These are phyloP conservation scores for Chrosomus eos DNA, from an alignment of 2,797 vertebrate species.

Conservation along the genomic window DNA sequence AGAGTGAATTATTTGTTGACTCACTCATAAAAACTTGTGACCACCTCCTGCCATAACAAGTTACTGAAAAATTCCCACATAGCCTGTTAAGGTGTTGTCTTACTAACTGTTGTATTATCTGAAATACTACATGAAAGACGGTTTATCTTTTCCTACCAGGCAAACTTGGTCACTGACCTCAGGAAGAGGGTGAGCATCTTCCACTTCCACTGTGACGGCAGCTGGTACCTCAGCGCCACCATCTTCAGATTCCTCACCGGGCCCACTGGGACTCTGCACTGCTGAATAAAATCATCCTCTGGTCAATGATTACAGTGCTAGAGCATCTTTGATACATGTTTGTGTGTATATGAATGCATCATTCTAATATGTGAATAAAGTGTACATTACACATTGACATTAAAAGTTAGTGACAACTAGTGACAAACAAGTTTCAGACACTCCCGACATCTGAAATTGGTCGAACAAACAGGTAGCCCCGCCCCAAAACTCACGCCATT, in stretches of 20 bases:
- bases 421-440: neutral
- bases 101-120: neutral
- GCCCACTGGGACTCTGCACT: constrained; percentile 49
- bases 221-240: constrained; percentile 77
- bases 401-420: neutral
- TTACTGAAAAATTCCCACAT: neutral
- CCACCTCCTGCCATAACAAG: neutral
- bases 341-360: neutral
- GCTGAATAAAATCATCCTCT: constrained; percentile 46
- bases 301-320: neutral
- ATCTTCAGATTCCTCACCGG: constrained; percentile 70
- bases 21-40: neutral
- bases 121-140: neutral
- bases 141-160: neutral
- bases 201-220: constrained; percentile 84
- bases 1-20: neutral
- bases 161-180: constrained; percentile 75
- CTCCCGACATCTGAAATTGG: neutral
- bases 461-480: neutral
- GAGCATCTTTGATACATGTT: neutral
- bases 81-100: neutral
- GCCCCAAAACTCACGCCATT: neutral
- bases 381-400: neutral
- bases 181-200: constrained; percentile 89
- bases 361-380: neutral